Base-by-base conservation (phyloP, 2,888 invertebrate genomes). In the Cryptocephalus moraei region DNA sequence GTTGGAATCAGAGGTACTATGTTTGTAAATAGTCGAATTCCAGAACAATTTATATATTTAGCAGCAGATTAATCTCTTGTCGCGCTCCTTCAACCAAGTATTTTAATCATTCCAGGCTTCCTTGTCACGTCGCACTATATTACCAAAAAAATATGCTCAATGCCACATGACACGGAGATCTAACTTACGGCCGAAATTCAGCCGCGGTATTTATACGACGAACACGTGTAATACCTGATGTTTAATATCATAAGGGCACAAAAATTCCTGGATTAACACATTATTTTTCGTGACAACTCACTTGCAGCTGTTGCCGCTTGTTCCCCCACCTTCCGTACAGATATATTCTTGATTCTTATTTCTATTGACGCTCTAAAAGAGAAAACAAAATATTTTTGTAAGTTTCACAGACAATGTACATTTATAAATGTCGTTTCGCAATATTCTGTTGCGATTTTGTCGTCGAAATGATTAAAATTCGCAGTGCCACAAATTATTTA, bases 41-140 rank as follows among this genome's bases (percentile, higher is more conserved):
- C 68, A 65, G 62, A 58, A 62, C 67, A 63, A 67, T 68, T 68
- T 68, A 69, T 68, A 68, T 68, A 68, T 68, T 68, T 67, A 69
- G 69, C 66, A 59, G 61, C 61, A 67, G 65, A 69, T 69, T 69
- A 69, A 69, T 69, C 68, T 66, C 60, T 59, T 63, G 66, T 68
- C 67, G 60, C 58, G 59, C 58, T 60, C 60, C 59, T 61, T 60
- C 63, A 59, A 52, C 56, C 54, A 61, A 59, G 64, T 65, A 65
- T 67, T 66, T 68, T 66, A 68, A 69, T 69, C 68, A 62, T 61
- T 55, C 57, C 56, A 58, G 57, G 57, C 62, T 63, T 62, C 61
- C 62, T 58, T 61, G 60, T 62, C 64, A 55, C 58, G 57, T 55
- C 56, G 54, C 52, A 50, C 57, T 45, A 53, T 57, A 57, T 57